Conservation (phyloP, 2,888 invertebrate species). For the Slavum lentiscoides region DNA sequence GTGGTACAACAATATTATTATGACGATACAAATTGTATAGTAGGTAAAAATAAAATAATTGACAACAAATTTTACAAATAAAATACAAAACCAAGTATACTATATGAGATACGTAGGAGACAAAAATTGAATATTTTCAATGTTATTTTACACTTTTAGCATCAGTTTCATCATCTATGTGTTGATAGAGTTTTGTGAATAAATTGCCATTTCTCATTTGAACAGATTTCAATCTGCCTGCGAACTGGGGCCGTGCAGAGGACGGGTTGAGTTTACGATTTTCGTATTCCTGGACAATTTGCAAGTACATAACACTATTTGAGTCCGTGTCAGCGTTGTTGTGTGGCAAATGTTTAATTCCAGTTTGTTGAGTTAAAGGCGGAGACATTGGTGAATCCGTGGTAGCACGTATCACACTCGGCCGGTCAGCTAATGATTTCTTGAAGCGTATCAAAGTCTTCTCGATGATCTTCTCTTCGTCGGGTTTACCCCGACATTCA, state of each 20-base stretch:
- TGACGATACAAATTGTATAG: too few relatives aligned
- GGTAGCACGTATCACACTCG: conserved; percentile 71
- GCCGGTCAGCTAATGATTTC: conserved; percentile 59
- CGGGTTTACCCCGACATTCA: conserved; percentile 69
- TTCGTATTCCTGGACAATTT: conserved; percentile 54
- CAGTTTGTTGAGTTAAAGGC: conserved; percentile 62
- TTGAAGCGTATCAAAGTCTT: conserved; percentile 57
- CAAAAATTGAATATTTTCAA: conserved; percentile 7
- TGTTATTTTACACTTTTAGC: conserved; percentile 20
- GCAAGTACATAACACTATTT: conserved; percentile 54
- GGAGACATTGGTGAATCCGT: conserved; percentile 87
- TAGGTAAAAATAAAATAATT: too few relatives aligned
- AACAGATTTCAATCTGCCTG: conserved; percentile 62
- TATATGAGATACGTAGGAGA: background rate
- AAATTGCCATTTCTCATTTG: conserved; percentile 62
- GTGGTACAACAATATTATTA: too few relatives aligned
- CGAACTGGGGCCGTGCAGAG: conserved; percentile 64
- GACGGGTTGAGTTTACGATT: conserved; percentile 54
- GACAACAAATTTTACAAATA: too few relatives aligned
- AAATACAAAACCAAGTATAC: background rate
- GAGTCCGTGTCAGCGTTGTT: background rate
- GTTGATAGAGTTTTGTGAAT: conserved; percentile 74
- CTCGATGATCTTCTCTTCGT: conserved; percentile 53
- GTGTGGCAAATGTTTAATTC: conserved; percentile 24
- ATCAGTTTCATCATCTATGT: conserved; percentile 65